A percentile compares a stretch with the other conserved stretches of the same genome.
Evolutionary conservation across 2,113 vertebrate species (phyloP).

Genomic region (Tragelaphus strepsiceros): DNA sequence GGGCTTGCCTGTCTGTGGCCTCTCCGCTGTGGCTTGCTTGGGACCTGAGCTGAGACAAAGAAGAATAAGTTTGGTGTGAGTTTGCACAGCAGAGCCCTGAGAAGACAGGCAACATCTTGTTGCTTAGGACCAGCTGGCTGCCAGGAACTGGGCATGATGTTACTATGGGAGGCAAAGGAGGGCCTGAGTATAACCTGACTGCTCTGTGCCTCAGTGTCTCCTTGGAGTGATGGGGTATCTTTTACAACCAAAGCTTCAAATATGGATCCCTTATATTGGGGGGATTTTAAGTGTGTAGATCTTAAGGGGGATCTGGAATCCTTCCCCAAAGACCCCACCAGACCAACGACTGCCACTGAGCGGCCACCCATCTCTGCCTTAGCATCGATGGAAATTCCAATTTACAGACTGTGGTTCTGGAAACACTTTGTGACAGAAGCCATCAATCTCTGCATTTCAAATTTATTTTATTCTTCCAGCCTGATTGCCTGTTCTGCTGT

Average conservation of each 20-base stretch:
- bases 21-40: background rate
- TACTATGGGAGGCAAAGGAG: background rate
- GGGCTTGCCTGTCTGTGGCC: background rate
- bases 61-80: background rate
- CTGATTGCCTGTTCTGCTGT: constrained; percentile 44
- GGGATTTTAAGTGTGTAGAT: background rate
- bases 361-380: constrained; percentile 19
- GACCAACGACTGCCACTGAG: background rate
- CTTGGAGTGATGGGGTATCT: background rate
- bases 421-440: constrained; percentile 43
- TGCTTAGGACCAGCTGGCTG: background rate
- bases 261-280: background rate
- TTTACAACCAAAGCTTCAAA: background rate
- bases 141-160: background rate
- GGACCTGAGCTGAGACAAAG: background rate
- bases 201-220: background rate
- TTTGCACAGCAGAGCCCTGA: background rate
- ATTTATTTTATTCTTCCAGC: constrained; percentile 21
- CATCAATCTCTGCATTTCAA: constrained; percentile 61
- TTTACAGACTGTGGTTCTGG: constrained; percentile 51
- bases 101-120: background rate
- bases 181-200: background rate
- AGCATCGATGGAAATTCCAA: background rate
- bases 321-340: background rate
- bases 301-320: background rate